A percentile compares a stretch with the other conserved stretches of the same genome.
These are phyloP conservation scores for Pecten maximus DNA, from an alignment of 2,888 invertebrate species.

Conservation along the genomic window DNA sequence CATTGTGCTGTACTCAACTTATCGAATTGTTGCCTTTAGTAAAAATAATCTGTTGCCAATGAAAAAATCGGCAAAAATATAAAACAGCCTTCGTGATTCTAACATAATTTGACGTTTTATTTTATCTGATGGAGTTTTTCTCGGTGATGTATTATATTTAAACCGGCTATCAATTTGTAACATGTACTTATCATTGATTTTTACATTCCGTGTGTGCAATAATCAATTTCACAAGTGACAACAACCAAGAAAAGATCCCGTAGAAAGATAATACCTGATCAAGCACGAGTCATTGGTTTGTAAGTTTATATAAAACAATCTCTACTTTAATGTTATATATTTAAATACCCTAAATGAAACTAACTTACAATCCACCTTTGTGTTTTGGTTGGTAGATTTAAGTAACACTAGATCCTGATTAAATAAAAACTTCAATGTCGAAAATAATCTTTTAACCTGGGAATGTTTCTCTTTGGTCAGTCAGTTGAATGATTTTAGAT, in stretches of 20 bases:
- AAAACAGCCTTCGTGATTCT: neutral
- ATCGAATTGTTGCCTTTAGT: neutral
- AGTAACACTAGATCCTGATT: neutral
- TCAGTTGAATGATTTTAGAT: neutral
- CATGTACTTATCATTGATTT: neutral
- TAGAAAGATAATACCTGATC: neutral
- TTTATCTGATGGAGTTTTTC: neutral
- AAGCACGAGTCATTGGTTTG: neutral
- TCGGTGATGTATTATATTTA: neutral
- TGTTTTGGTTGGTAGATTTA: neutral
- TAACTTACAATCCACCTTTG: neutral
- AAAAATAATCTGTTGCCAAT: slow-evolving; percentile 3
- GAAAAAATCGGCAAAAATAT: neutral
- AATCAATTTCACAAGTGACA: slow-evolving; percentile 12
- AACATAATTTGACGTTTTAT: neutral
- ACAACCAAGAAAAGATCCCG: neutral
- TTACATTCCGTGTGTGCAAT: neutral
- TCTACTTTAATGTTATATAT: neutral
- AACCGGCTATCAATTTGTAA: neutral
- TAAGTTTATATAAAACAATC: slow-evolving; percentile 28
- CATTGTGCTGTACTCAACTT: neutral
- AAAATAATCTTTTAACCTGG: slow-evolving; percentile 25
- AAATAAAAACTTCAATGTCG: slow-evolving; percentile 26
- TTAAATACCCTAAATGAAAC: slow-evolving; percentile 16
- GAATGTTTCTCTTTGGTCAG: slow-evolving; percentile 26